A percentile compares a stretch with the other conserved stretches of the same genome.
These are phyloP conservation scores for Willowsia nigromaculata DNA, from an alignment of 2,888 invertebrate species.

Conservation along the genomic window DNA sequence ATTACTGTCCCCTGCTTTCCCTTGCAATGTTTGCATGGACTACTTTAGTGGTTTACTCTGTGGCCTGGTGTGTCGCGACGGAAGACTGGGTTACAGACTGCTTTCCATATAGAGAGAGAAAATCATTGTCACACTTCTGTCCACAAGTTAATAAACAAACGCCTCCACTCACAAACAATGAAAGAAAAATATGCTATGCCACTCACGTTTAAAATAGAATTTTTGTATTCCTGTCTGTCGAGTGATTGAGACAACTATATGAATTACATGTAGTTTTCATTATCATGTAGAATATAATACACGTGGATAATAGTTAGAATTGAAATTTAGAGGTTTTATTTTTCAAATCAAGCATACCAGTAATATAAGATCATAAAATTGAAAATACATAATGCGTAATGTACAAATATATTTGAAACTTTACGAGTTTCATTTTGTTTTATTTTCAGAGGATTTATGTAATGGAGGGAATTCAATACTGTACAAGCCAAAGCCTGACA, in stretches of 20 bases:
- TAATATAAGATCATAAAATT: too few species aligned
- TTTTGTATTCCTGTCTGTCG: too few species aligned
- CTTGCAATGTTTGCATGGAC: not conserved
- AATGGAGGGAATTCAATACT: constrained; percentile 67
- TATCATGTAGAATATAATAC: too few species aligned
- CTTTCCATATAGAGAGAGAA: constrained; percentile 27
- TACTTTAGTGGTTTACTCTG: not conserved
- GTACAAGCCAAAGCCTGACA: constrained; percentile 58
- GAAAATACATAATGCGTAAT: too few species aligned
- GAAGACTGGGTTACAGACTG: constrained; percentile 40
- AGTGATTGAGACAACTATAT: too few species aligned
- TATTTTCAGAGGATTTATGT: constrained; percentile 67
- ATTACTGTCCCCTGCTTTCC: not conserved
- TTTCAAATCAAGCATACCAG: too few species aligned
- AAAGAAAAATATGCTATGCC: not conserved
- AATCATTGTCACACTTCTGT: constrained; percentile 41
- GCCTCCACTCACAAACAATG: not conserved
- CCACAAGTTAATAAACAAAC: constrained; percentile 37
- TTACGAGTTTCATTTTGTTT: not conserved
- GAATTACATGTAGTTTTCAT: too few species aligned
- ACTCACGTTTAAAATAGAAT: not conserved
- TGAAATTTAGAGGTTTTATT: too few species aligned
- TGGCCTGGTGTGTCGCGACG: not conserved
- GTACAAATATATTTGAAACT: too few species aligned
- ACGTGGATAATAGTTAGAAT: too few species aligned